These are phyloP conservation scores for Hapalemur alaotrensis DNA, from an alignment of 2,797 vertebrate species.

Conservation along the genomic window DNA sequence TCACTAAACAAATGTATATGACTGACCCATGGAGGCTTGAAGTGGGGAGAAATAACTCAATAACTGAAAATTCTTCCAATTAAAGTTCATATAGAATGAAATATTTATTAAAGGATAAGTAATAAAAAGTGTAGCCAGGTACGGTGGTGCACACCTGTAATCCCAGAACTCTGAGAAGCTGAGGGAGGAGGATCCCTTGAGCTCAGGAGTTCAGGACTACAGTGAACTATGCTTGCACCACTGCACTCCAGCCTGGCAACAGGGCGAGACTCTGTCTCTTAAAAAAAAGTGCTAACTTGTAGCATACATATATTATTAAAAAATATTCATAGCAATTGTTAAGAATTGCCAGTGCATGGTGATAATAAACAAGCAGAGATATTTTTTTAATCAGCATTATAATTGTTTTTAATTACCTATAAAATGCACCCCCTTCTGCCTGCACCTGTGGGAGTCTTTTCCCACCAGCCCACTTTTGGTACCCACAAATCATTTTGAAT, in stretches of 20 bases:
- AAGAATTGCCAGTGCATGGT: neutral
- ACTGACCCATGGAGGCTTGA: neutral
- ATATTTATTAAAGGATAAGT: neutral
- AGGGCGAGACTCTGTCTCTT: neutral
- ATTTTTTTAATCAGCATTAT: conserved; percentile 9
- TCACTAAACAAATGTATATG: neutral
- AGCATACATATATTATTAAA: neutral
- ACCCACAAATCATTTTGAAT: neutral
- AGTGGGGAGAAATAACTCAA: neutral
- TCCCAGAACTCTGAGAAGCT: neutral
- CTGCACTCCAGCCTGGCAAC: neutral
- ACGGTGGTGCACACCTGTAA: neutral
- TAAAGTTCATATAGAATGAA: neutral
- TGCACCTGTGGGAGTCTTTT: neutral
- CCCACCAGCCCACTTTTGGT: neutral
- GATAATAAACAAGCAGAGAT: conserved; percentile 21
- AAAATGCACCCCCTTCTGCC: neutral
- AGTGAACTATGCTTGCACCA: neutral
- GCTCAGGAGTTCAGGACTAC: neutral
- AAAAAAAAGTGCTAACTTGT: neutral
- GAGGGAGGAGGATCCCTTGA: neutral
- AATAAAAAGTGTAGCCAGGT: neutral
- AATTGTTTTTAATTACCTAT: conserved; percentile 1
- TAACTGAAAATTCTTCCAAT: neutral
- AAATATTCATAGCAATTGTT: neutral